Evolutionary conservation across 2,797 vertebrate genomes (phyloP).

Genomic region (Toxotes lorentzi): DNA sequence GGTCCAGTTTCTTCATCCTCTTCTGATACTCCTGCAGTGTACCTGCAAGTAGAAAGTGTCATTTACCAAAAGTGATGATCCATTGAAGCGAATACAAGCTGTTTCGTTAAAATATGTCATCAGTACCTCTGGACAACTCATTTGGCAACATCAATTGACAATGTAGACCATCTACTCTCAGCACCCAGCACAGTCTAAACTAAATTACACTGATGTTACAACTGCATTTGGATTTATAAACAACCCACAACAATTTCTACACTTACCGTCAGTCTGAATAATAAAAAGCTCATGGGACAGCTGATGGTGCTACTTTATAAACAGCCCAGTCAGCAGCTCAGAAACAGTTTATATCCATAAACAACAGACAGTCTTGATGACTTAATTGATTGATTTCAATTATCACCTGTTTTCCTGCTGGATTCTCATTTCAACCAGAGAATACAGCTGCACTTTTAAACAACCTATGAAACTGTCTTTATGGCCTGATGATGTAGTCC

Average conservation of each 20-base stretch:
- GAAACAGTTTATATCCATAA: constrained; percentile 17
- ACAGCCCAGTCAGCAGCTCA: constrained; percentile 29
- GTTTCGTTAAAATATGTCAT: background rate
- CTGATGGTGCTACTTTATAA: background rate
- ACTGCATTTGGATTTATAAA: constrained; percentile 26
- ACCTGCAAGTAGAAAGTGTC: constrained; percentile 78
- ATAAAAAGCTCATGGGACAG: constrained; percentile 3
- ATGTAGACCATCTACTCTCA: background rate
- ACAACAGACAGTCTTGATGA: constrained; percentile 20
- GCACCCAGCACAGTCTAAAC: constrained; percentile 14
- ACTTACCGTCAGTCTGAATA: constrained; percentile 2
- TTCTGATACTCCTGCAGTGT: constrained; percentile 99
- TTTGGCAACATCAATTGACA: background rate
- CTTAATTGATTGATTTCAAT: no score
- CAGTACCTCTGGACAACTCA: background rate
- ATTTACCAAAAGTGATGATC: background rate
- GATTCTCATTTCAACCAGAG: constrained; percentile 5
- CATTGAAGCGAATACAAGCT: background rate
- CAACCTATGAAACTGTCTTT: constrained; percentile 1
- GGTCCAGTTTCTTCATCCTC: constrained; percentile 98
- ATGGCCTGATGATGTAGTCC: constrained; percentile 25
- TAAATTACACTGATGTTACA: constrained; percentile 9
- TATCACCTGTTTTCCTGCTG: background rate
- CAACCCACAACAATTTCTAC: background rate
- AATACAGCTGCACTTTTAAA: constrained; percentile 16